Evolutionary conservation across 2,113 vertebrate genomes (phyloP).

Genomic region (Pelecanoides urinatrix): DNA sequence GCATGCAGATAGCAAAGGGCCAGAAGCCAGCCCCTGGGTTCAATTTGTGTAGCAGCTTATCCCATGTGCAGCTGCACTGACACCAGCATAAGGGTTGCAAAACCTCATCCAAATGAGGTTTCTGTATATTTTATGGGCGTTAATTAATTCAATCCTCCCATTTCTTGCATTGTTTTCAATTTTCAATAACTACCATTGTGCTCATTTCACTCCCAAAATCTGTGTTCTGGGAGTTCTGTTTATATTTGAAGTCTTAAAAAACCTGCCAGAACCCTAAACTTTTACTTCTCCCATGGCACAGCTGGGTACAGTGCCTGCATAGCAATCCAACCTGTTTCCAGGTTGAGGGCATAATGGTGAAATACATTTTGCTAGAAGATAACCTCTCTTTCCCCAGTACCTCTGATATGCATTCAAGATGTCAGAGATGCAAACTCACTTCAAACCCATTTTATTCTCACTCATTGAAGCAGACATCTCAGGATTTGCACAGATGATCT

Average conservation of each 20-base stretch:
- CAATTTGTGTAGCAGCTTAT: neutral
- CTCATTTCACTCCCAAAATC: slow-evolving; percentile 23
- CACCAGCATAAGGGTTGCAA: neutral
- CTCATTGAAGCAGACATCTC: neutral
- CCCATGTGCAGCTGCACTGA: neutral
- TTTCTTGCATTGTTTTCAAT: neutral
- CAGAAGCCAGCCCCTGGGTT: neutral
- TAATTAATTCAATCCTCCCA: neutral
- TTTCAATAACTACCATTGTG: neutral
- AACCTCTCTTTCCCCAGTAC: neutral
- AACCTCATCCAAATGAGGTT: neutral
- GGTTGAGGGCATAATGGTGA: neutral
- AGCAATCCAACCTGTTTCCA: slow-evolving; percentile 24
- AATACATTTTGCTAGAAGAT: neutral
- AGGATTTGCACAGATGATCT: neutral
- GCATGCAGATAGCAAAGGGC: neutral
- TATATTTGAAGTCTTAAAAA: slow-evolving; percentile 13
- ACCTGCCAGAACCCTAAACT: neutral
- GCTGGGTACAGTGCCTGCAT: neutral
- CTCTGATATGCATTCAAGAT: neutral
- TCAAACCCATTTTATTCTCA: neutral
- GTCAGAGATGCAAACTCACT: neutral
- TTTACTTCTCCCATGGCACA: slow-evolving; percentile 29
- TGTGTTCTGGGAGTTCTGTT: neutral
- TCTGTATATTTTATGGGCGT: neutral